phyloP scores from a whole-genome alignment of 2,797 vertebrate genomes.

The Fringilla coelebs region DNA sequence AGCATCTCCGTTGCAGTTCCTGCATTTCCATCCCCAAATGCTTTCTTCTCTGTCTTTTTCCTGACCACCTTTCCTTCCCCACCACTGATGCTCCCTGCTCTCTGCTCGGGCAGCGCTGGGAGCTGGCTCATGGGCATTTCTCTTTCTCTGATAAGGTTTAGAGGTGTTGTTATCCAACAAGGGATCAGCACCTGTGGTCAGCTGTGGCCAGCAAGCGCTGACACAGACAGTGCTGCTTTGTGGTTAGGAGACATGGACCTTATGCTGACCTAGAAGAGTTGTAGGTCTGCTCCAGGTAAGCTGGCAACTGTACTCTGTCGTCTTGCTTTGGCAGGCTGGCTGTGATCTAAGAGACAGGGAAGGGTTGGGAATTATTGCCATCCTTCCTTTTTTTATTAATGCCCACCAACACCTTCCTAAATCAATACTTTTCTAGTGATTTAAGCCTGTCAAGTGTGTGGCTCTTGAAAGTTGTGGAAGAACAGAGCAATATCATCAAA shows the following conservation, averaged over 20 bases:
- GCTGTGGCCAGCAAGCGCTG: not conserved
- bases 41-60: not conserved
- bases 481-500: not conserved
- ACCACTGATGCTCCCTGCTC: not conserved
- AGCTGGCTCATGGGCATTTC: not conserved
- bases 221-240: not conserved
- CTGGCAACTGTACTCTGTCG: not conserved
- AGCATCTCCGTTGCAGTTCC: not conserved
- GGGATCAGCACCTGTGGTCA: not conserved
- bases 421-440: not conserved
- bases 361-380: not conserved
- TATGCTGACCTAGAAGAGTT: not conserved
- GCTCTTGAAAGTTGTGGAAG: not conserved
- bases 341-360: not conserved
- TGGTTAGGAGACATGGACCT: not conserved
- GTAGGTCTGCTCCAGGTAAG: not conserved
- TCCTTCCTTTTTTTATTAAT: not conserved
- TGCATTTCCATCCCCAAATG: not conserved
- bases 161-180: not conserved
- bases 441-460: not conserved
- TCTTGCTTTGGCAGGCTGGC: not conserved
- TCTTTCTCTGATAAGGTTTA: not conserved
- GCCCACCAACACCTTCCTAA: not conserved
- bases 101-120: not conserved
- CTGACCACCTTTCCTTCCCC: not conserved